Percentiles rank a stretch among this genome's conserved stretches.
Evolutionary conservation across 2,113 vertebrate species (phyloP).

Genomic region (Pelmatolapia mariae): DNA sequence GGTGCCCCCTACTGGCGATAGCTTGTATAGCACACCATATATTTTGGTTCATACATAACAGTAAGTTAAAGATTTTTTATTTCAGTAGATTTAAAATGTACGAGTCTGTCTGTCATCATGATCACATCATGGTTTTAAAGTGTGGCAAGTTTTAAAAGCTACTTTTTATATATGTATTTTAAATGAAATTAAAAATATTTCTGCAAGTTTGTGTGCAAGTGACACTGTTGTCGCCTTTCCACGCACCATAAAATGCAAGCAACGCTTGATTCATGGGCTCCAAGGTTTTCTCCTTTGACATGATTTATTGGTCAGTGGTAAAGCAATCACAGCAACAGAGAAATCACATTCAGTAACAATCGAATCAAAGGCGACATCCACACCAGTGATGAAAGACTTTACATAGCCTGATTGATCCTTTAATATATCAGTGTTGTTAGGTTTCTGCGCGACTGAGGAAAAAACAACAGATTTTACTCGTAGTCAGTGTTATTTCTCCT

Average conservation of each 20-base stretch:
- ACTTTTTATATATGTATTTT: neutral
- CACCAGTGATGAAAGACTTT: neutral
- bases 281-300: neutral
- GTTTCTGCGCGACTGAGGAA: neutral
- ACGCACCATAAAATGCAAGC: neutral
- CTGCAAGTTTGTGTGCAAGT: neutral
- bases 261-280: neutral
- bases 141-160: neutral
- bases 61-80: neutral
- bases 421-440: neutral
- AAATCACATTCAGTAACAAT: neutral
- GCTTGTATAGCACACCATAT: no score
- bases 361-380: neutral
- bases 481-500: neutral
- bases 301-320: neutral
- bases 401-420: neutral
- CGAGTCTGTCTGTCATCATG: neutral
- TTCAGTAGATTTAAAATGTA: neutral
- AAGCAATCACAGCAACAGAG: neutral
- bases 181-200: neutral
- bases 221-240: neutral
- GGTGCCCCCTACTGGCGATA: no score
- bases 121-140: neutral
- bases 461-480: neutral
- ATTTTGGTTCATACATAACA: no score